These are phyloP conservation scores for Indicator indicator DNA, from an alignment of 2,113 vertebrate genomes.

Conservation along the genomic window DNA sequence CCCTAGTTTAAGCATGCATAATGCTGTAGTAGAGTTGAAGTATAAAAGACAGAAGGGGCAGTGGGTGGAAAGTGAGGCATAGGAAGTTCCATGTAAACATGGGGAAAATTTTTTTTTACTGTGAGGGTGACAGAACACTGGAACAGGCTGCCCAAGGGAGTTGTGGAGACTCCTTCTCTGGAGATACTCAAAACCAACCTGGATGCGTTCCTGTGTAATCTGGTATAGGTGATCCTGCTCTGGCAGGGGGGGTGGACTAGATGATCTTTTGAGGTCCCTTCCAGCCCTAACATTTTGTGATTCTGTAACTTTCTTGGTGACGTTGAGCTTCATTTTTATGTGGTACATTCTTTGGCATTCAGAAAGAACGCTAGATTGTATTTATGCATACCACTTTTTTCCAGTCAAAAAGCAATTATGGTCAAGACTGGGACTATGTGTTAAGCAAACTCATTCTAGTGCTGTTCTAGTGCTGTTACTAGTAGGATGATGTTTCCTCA, in stretches of 20 bases:
- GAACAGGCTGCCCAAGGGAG: no score
- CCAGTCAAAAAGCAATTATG: not conserved
- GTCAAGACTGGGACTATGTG: not conserved
- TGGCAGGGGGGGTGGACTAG: no score
- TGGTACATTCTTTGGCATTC: not conserved
- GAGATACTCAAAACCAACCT: no score
- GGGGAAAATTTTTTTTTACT: no score
- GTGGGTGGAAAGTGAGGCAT: no score
- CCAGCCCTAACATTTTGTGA: no score
- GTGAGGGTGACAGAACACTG: no score
- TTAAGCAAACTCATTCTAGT: not conserved
- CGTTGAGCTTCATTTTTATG: not conserved
- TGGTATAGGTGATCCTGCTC: no score
- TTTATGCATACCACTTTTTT: not conserved
- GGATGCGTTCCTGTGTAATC: no score
- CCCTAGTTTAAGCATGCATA: not conserved
- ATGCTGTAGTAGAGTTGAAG: not conserved
- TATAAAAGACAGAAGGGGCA: not conserved
- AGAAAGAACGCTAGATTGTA: not conserved
- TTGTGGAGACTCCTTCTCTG: no score
- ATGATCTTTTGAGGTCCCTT: no score
- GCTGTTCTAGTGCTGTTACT: not conserved
- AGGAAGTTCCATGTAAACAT: no score
- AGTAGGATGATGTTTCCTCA: not conserved
- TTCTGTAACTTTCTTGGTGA: not conserved